A percentile compares a stretch with the other conserved stretches of the same genome.
phyloP scores from a whole-genome alignment of 2,888 invertebrate species.

The Nomada ferruginata region DNA sequence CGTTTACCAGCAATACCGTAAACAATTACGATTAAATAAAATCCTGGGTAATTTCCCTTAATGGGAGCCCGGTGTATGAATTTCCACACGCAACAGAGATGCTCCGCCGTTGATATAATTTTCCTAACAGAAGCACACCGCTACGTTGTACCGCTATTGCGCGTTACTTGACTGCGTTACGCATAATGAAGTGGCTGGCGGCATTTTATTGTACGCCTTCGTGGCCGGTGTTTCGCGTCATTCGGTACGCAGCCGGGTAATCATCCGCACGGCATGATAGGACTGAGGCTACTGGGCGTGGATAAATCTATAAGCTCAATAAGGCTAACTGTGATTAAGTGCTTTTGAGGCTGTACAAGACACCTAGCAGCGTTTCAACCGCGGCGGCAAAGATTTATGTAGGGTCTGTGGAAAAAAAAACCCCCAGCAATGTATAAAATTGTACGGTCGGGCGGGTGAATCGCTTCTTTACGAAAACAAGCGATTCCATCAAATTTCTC shows the following conservation, averaged over 20 bases:
- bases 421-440: constrained; percentile 29
- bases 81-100: background rate
- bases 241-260: constrained; percentile 77
- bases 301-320: constrained; percentile 80
- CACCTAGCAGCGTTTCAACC: constrained; percentile 62
- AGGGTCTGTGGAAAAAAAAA: constrained; percentile 52
- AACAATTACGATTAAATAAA: too few species aligned
- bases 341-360: constrained; percentile 71
- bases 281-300: constrained; percentile 82
- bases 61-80: too few species aligned
- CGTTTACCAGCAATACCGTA: too few species aligned
- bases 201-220: constrained; percentile 74
- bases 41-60: too few species aligned
- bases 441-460: background rate
- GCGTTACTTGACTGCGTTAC: constrained; percentile 76
- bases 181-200: constrained; percentile 78
- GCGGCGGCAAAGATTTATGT: constrained; percentile 65
- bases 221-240: constrained; percentile 70
- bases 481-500: background rate
- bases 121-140: constrained; percentile 25
- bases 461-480: background rate
- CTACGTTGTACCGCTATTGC: constrained; percentile 68
- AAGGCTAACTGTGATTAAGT: constrained; percentile 77
- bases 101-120: constrained; percentile 30
- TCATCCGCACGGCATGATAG: constrained; percentile 80